Conservation (phyloP, 1,140 invertebrate genomes). For the Cyclina sinensis region DNA sequence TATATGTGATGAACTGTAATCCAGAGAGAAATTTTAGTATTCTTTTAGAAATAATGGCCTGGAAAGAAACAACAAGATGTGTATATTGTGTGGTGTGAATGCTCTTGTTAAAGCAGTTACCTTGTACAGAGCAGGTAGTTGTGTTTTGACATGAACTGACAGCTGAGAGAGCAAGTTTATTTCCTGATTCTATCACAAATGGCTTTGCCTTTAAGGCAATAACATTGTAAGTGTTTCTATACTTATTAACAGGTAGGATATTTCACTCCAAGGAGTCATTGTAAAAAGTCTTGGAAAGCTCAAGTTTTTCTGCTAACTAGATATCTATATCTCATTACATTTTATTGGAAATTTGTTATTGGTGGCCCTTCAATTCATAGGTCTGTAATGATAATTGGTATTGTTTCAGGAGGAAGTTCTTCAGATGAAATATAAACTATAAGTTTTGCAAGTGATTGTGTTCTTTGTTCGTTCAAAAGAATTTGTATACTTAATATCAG, state of each 20-base stretch:
- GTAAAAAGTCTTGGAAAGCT: neutral
- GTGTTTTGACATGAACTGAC: slow-evolving; percentile 20
- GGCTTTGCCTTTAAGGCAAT: no score
- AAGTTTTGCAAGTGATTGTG: neutral
- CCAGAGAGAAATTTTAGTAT: no score
- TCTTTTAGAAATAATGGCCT: no score
- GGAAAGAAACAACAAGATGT: neutral
- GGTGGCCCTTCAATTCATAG: neutral
- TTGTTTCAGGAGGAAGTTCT: neutral
- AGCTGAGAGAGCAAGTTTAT: slow-evolving; percentile 18
- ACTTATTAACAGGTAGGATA: no score
- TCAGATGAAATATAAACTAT: neutral
- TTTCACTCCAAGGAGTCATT: neutral
- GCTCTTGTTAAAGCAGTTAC: neutral
- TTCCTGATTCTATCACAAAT: slow-evolving; percentile 19
- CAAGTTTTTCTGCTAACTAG: slow-evolving; percentile 18
- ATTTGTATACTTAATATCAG: neutral
- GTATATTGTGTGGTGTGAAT: slow-evolving; percentile 12
- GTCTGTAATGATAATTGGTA: neutral
- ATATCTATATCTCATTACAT: slow-evolving; percentile 21
- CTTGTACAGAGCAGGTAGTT: neutral
- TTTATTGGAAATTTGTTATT: slow-evolving; percentile 11
- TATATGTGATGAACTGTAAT: no score
- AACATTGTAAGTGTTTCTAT: no score
- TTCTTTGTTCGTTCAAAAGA: neutral